Evolutionary conservation across 2,113 vertebrate species (phyloP), one percentile per base, ranked within the genome.

Genomic region (Trematomus loennbergii): DNA sequence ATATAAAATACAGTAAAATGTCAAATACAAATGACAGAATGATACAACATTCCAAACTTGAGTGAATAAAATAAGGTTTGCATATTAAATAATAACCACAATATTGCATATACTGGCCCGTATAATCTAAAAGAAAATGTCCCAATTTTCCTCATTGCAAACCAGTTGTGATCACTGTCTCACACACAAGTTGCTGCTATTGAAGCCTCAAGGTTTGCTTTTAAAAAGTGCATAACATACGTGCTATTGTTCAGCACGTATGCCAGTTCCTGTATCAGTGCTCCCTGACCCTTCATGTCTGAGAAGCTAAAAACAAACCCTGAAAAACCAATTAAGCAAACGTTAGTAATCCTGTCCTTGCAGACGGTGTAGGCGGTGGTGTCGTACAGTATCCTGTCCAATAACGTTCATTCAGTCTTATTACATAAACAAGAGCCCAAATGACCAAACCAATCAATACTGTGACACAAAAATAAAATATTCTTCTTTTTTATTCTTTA

Each of bases 311-410:
- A 94, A 92, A 82, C 72, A 52, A 65, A 78, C 59, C 52, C 40
- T 75, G 78, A 83, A 91, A 94, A 95, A 92, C 93, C 93, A 94
- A 94, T 94, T 94, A 94, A 36, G 76, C 57, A 45, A 72, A 82
- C 79, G 77, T 78, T 79, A 45, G 29, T 94, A 94, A 95, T 93
- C 92, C 85, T 85, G 63, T 79, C 57, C 79, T 40, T 18, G 55
- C 71, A 79, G 81, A 43, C 17, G 17, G 53, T 33, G 8, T 16
- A 29, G 59, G 61, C 73, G 33, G 8, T 12, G 16, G n/a, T 5
- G n/a, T 10, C 29, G 68, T 2, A 25, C 52, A 11, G 36, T 1
- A 22, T 40, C 46, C 15, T 18, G 66, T 22, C 18, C 8, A 43
- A 71, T 12, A 20, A 61, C 6, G 8, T 12, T 25, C 50, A 16